Conservation (phyloP, 2,113 vertebrate species). For the Emydura subglobosa region DNA sequence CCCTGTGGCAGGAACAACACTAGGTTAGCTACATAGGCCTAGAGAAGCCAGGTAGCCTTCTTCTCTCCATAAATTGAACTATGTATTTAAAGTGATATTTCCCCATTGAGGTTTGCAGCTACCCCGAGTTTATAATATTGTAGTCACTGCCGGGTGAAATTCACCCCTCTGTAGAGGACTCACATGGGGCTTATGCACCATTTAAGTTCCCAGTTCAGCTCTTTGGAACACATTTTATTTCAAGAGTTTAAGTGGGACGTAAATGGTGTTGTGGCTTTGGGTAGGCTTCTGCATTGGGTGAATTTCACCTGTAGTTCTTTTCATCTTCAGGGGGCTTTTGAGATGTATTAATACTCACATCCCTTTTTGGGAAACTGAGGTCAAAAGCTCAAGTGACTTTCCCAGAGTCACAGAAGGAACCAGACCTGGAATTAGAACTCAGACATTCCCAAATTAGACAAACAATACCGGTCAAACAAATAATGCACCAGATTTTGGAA, state of each 20-base stretch:
- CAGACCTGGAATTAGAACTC: neutral
- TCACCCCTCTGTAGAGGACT: neutral
- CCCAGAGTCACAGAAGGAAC: neutral
- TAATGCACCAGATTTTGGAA: neutral
- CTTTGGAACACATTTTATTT: neutral
- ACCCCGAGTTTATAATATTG: neutral
- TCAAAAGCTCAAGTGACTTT: neutral
- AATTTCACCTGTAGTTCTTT: neutral
- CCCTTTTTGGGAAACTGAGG: neutral
- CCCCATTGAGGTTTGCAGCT: neutral
- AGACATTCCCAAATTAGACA: neutral
- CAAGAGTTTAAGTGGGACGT: neutral
- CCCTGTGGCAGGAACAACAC: neutral
- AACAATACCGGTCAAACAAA: neutral
- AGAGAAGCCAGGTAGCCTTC: neutral
- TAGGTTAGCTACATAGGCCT: neutral
- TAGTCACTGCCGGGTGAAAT: neutral
- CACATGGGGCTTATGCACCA: neutral
- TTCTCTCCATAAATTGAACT: neutral
- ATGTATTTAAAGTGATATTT: neutral
- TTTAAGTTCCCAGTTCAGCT: neutral
- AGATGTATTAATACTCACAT: neutral
- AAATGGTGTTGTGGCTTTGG: neutral
- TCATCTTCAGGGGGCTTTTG: neutral
- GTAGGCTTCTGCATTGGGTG: neutral